These are phyloP conservation scores for Nebria brevicollis DNA, from an alignment of 2,888 invertebrate genomes.

Conservation along the genomic window DNA sequence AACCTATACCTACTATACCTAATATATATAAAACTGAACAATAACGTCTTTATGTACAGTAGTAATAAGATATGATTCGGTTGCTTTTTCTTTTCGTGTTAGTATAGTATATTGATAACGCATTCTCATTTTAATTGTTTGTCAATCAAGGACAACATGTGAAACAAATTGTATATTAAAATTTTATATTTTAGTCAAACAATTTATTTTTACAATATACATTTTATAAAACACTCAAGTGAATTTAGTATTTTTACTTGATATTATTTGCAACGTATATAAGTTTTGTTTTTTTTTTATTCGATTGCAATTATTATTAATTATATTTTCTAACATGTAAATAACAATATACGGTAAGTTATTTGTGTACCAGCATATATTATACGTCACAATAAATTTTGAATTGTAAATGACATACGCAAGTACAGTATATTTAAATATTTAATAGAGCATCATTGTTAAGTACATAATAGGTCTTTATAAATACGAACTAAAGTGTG, in stretches of 20 bases:
- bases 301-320: no score
- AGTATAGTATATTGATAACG: background rate
- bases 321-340: background rate
- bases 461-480: background rate
- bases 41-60: background rate
- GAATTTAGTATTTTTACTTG: no score
- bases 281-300: no score
- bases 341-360: background rate
- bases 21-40: background rate
- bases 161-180: no score
- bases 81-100: background rate
- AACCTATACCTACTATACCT: background rate
- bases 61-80: background rate
- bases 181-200: no score
- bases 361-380: conserved; percentile 9
- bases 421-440: conserved; percentile 23
- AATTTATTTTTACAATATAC: no score
- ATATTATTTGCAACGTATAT: no score
- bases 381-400: conserved; percentile 2
- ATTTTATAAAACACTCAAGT: no score
- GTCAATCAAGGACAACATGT: background rate
- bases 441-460: conserved; percentile 15
- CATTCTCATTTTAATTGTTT: background rate
- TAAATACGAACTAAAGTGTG: background rate
- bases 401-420: conserved; percentile 22